Evolutionary conservation across 2,797 vertebrate species (phyloP).

Genomic region (Pantherophis alleghaniensis): DNA sequence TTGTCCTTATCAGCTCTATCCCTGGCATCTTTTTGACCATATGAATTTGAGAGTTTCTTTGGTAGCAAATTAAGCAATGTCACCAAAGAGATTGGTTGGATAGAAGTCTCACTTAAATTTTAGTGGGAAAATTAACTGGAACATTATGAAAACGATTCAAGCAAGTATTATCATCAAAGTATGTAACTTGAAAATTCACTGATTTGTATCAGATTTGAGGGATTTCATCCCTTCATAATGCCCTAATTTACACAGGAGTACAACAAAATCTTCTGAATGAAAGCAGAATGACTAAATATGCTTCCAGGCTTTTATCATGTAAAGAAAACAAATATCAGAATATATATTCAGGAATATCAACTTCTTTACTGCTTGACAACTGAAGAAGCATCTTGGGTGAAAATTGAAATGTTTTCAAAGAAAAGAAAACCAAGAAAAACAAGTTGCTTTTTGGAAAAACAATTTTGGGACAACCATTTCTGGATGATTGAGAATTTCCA

Average conservation of each 20-base stretch:
- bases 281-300: background rate
- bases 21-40: background rate
- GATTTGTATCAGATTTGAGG: background rate
- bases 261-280: background rate
- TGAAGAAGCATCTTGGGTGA: background rate
- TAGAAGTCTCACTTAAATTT: background rate
- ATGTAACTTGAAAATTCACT: background rate
- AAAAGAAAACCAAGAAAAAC: background rate
- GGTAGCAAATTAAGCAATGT: background rate
- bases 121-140: background rate
- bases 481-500: background rate
- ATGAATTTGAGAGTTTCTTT: background rate
- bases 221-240: background rate
- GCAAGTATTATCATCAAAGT: background rate
- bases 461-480: background rate
- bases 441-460: background rate
- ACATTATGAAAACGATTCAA: background rate
- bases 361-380: background rate
- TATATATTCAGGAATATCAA: background rate
- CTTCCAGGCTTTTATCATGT: background rate
- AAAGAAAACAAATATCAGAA: background rate
- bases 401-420: background rate
- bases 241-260: background rate
- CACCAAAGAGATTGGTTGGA: background rate
- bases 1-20: background rate